Evolutionary conservation across 1,140 invertebrate species (phyloP).

Genomic region (Halotydeus destructor): DNA sequence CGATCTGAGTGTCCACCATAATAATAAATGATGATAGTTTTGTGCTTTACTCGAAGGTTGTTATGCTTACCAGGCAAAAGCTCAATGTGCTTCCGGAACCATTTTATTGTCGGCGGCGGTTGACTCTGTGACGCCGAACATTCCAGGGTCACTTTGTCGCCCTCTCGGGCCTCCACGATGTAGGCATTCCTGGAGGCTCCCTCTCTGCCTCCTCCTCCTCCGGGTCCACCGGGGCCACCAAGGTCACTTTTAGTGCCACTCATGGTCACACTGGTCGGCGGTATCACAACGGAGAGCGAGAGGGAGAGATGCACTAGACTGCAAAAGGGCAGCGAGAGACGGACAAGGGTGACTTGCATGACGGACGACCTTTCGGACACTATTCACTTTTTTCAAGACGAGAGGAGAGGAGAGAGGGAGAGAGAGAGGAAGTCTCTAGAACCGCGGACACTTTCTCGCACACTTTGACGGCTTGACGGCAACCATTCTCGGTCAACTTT

Average conservation of each 20-base stretch:
- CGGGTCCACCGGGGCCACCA: not conserved
- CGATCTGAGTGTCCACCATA: not conserved
- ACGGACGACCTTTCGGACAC: no score
- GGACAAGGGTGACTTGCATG: no score
- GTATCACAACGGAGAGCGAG: not conserved
- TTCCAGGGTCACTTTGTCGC: conserved; percentile 51
- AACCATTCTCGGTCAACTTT: no score
- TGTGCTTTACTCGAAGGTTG: not conserved
- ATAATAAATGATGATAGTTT: conserved; percentile 1
- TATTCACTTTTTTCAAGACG: conserved; percentile 1
- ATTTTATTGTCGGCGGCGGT: conserved; percentile 61
- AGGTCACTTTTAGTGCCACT: not conserved
- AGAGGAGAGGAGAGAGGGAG: not conserved
- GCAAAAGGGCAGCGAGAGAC: no score
- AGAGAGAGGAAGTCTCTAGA: conserved; percentile 3
- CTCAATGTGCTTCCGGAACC: conserved; percentile 43
- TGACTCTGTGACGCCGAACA: conserved; percentile 63
- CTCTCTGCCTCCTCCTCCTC: not conserved
- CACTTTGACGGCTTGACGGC: no score
- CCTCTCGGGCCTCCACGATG: conserved; percentile 56
- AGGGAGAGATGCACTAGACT: no score
- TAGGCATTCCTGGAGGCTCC: conserved; percentile 12
- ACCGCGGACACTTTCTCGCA: no score
- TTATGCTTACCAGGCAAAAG: conserved; percentile 16
- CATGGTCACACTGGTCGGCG: conserved; percentile 10